Evolutionary conservation across 2,888 invertebrate species (phyloP), one percentile per base, ranked within the genome.

Genomic region (Leucophora obtusa): DNA sequence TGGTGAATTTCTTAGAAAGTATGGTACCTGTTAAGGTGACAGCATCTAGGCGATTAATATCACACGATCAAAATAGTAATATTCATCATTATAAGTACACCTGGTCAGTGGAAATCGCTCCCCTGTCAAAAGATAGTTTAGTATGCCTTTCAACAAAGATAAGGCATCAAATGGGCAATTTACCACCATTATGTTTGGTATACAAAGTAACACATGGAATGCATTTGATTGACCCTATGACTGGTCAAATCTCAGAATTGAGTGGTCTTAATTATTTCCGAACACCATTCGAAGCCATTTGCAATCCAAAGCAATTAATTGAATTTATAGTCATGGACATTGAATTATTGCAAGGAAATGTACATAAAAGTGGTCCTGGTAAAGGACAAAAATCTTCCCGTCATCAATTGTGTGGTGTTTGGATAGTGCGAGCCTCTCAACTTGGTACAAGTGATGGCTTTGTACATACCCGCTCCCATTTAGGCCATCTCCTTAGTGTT

Each of bases 11-110:
- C 87, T 91, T 99, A 10, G 92, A 92, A 80, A 93, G 96, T 8
- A 95, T 97, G 84, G 92, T 99, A 69, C 99, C 99, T 0, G 95
- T 96, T 86, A 95, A 96, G 87, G 94, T 94, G 86, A 94, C 95
- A 84, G 95, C 96, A 87, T 97, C 98, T 0, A 98, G 98, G 90
- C 97, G 98, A 87, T 92, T 99, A 54, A 95, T 99, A 85, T 98
- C 99, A 0, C 99, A 99, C 87, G 99, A 99, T 90, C 95, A 97
- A 70, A 98, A 97, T 90, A 98, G 96, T 89, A 99, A 99, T 88
- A 93, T 95, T 11, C 98, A 96, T 91, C 98, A 98, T 90, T 99
- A 98, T 91, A 99, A 99, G 91, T 96, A 96, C 88, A 96, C 98
- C 7, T 96, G 93, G 90, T 96, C 96, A 80, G 94, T 99, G 83